Evolutionary conservation across 2,113 vertebrate genomes (phyloP).

Genomic region (Antennarius striatus): DNA sequence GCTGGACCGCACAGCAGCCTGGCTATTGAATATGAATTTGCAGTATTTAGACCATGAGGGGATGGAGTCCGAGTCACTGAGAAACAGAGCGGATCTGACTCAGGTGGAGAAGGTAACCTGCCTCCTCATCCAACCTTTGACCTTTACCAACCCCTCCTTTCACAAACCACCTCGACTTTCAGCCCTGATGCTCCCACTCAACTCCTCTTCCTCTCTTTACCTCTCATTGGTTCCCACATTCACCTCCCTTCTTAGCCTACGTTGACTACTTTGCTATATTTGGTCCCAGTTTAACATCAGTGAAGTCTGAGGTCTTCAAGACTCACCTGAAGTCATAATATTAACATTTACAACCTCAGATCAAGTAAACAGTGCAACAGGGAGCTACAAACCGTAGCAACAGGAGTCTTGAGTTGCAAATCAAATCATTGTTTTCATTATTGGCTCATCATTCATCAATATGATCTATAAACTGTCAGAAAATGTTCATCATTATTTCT

Average conservation of each 20-base stretch:
- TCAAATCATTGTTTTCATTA: no score
- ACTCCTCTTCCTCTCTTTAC: conserved; percentile 43
- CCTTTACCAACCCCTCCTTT: conserved; percentile 40
- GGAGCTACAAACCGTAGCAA: no score
- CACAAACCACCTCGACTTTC: conserved; percentile 52
- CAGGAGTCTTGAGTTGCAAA: no score
- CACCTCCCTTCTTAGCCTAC: conserved; percentile 17
- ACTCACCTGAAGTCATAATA: no score
- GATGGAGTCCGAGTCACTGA: conserved; percentile 91
- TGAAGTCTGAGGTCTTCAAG: background rate
- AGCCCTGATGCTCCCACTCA: conserved; percentile 24
- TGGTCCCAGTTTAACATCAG: conserved; percentile 13
- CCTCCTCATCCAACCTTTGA: conserved; percentile 48
- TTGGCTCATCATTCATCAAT: no score
- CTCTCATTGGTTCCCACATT: conserved; percentile 42
- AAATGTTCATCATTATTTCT: no score
- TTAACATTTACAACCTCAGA: no score
- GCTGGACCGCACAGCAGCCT: conserved; percentile 98
- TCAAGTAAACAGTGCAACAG: no score
- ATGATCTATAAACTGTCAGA: no score
- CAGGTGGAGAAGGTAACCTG: conserved; percentile 96
- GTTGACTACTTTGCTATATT: conserved; percentile 22
- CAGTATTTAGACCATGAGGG: conserved; percentile 98
- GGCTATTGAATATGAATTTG: conserved; percentile 99
- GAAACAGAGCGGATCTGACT: conserved; percentile 96